A percentile compares a stretch with the other conserved stretches of the same genome.
Evolutionary conservation across 1,140 invertebrate genomes (phyloP).

Genomic region (Zophobas morio): DNA sequence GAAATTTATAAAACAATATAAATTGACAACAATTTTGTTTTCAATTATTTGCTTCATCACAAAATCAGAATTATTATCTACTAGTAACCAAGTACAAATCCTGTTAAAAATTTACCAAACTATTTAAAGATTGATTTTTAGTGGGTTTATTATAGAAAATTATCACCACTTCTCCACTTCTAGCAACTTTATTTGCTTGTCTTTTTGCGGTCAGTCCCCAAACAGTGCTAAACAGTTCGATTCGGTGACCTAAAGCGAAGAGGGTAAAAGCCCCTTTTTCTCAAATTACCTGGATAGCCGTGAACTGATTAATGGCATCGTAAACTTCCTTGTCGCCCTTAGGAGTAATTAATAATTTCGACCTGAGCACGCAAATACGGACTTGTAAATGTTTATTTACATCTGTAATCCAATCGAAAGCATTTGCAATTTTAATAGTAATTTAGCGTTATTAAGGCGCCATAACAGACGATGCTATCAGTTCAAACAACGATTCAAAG

Average conservation of each 20-base stretch:
- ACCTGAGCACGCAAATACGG: conserved; percentile 18
- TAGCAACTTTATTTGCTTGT: not conserved
- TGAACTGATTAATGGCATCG: conserved; percentile 20
- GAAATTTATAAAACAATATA: no score
- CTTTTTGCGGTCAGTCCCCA: not conserved
- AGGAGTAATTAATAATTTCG: conserved; percentile 8
- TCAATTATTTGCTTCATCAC: no score
- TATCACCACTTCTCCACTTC: no score
- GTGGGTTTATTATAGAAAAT: no score
- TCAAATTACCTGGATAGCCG: not conserved
- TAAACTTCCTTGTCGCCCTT: conserved; percentile 24
- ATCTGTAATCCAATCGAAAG: conserved; percentile 8
- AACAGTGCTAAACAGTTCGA: not conserved
- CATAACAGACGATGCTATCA: conserved; percentile 48
- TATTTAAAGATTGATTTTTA: no score
- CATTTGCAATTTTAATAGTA: conserved; percentile 35
- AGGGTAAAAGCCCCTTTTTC: not conserved
- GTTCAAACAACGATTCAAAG: conserved; percentile 44
- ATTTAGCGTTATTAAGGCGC: conserved; percentile 15
- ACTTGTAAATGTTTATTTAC: conserved; percentile 39
- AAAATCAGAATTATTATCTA: no score
- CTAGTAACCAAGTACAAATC: no score
- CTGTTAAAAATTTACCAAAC: no score
- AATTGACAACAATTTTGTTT: no score
- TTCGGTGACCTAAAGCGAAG: not conserved